A percentile compares a stretch with the other conserved stretches of the same genome.
These are phyloP conservation scores for Leucozona laternaria DNA, from an alignment of 2,888 invertebrate species.

Conservation along the genomic window DNA sequence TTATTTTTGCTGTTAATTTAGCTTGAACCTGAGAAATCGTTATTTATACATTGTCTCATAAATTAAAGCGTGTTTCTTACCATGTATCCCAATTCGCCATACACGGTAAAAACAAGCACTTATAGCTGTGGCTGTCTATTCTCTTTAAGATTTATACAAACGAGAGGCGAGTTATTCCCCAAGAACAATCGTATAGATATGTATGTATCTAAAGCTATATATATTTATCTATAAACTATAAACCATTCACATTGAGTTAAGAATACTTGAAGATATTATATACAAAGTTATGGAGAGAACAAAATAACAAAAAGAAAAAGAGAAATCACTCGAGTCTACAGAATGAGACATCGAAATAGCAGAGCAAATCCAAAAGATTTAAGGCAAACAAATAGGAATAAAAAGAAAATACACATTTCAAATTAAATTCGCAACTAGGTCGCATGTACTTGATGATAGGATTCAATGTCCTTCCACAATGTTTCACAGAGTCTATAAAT, in stretches of 20 bases:
- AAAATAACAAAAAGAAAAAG: conserved; percentile 25
- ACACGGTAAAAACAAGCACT: conserved; percentile 40
- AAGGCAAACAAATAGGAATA: conserved; percentile 18
- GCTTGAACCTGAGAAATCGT: background rate
- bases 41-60: background rate
- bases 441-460: background rate
- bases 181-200: conserved; percentile 57
- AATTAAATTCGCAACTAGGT: background rate
- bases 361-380: conserved; percentile 46
- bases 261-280: conserved; percentile 37
- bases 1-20: background rate
- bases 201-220: background rate
- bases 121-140: conserved; percentile 47
- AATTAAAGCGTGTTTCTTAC: conserved; percentile 9
- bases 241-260: conserved; percentile 35
- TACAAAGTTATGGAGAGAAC: background rate
- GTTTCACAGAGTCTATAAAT: no score
- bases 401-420: background rate
- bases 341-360: conserved; percentile 60
- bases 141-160: conserved; percentile 55
- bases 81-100: conserved; percentile 39
- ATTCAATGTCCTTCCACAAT: no score
- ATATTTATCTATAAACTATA: conserved; percentile 13
- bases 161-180: conserved; percentile 56
- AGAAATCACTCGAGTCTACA: conserved; percentile 39